Percentiles rank a stretch among this genome's conserved stretches.
These are phyloP conservation scores for Gonioctena quinquepunctata DNA, from an alignment of 1,140 invertebrate species.

Conservation along the genomic window DNA sequence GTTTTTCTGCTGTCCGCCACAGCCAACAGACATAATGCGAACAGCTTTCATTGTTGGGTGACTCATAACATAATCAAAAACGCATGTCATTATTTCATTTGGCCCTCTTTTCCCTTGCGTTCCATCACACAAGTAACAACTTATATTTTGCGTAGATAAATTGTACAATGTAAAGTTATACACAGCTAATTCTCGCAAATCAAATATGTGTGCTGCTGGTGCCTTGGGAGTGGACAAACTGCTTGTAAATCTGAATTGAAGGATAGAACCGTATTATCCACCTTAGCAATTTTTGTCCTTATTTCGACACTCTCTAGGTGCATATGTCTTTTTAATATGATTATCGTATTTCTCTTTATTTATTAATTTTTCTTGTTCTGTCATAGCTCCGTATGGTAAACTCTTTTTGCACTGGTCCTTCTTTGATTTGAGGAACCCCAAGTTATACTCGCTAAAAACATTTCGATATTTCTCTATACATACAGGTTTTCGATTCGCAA, in stretches of 20 bases:
- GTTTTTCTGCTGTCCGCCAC: conserved; percentile 55
- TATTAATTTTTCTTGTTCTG: conserved; percentile 22
- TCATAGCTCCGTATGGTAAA: conserved; percentile 21
- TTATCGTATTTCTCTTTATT: conserved; percentile 20
- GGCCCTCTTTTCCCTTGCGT: conserved; percentile 32
- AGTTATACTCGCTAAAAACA: conserved; percentile 34
- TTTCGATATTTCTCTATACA: conserved; percentile 27
- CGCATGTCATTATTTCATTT: conserved; percentile 55
- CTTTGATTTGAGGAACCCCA: conserved; percentile 34
- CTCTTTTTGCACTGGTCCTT: conserved; percentile 38
- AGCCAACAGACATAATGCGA: conserved; percentile 52
- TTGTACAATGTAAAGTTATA: conserved; percentile 56
- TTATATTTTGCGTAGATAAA: conserved; percentile 15
- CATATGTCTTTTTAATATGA: conserved; percentile 32
- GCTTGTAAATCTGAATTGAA: conserved; percentile 52
- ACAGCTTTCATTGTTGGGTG: conserved; percentile 25
- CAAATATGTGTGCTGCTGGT: conserved; percentile 51
- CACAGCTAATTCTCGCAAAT: conserved; percentile 54
- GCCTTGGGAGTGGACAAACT: conserved; percentile 46
- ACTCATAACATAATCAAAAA: conserved; percentile 45
- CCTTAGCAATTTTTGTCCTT: conserved; percentile 41
- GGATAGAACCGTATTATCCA: conserved; percentile 18
- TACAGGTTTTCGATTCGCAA: conserved; percentile 24
- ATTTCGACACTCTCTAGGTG: conserved; percentile 31
- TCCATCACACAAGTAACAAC: conserved; percentile 26